Percentiles rank a stretch among this genome's conserved stretches.
These are phyloP conservation scores for Tamias sibiricus DNA, from an alignment of 2,113 vertebrate genomes.

Conservation along the genomic window DNA sequence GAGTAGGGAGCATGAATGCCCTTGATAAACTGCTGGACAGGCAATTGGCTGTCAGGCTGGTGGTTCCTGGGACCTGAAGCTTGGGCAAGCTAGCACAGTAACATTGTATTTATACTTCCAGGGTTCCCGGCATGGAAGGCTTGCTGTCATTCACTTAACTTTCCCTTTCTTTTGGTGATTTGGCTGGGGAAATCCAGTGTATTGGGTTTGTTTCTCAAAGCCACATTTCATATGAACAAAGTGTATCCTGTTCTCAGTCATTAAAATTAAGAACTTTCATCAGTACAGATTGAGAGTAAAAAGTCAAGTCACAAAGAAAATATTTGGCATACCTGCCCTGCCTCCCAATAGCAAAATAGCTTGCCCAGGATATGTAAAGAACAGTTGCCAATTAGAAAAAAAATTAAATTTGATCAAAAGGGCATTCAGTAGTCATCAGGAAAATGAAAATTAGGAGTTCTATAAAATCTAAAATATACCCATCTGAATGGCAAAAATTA, in stretches of 20 bases:
- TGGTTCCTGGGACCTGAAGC: background rate
- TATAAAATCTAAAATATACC: background rate
- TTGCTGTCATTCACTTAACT: background rate
- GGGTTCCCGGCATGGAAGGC: background rate
- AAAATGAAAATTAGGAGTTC: slow-evolving; percentile 4
- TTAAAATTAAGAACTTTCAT: background rate
- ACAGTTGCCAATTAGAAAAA: background rate
- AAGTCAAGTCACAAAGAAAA: background rate
- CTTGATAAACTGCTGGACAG: background rate
- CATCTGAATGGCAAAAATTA: background rate
- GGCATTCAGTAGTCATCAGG: background rate
- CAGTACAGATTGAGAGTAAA: too few species aligned
- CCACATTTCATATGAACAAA: background rate
- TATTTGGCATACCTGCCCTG: background rate
- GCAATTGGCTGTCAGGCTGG: background rate
- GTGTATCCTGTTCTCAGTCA: background rate
- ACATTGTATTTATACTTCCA: background rate
- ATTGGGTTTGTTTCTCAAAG: background rate
- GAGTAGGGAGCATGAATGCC: background rate
- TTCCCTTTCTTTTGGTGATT: background rate
- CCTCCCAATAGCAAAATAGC: background rate
- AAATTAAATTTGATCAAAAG: background rate
- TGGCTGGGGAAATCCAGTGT: background rate
- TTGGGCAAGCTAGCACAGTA: background rate
- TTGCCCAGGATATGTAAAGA: background rate